Evolutionary conservation across 2,113 vertebrate genomes (phyloP).

Genomic region (Tor tambroides): DNA sequence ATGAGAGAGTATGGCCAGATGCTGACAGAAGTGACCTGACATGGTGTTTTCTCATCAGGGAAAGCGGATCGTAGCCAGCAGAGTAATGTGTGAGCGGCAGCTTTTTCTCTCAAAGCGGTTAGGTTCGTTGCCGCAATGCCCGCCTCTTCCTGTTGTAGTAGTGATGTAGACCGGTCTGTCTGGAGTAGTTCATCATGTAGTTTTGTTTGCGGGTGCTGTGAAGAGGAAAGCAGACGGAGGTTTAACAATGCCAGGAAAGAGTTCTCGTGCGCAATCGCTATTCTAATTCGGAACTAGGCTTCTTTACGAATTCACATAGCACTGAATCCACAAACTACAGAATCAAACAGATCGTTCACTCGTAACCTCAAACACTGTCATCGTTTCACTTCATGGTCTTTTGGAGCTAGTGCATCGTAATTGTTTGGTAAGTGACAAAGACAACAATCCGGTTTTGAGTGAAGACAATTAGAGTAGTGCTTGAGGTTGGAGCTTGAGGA

Average conservation of each 20-base stretch:
- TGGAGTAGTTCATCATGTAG: conserved; percentile 99
- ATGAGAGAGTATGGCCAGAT: conserved; percentile 60
- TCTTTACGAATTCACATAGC: neutral
- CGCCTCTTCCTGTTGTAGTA: conserved; percentile 98
- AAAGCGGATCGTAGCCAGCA: conserved; percentile 60
- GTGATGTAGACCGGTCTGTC: conserved; percentile 94
- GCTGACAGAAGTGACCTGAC: conserved; percentile 69
- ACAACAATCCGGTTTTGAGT: neutral
- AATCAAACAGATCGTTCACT: conserved; percentile 70
- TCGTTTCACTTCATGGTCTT: conserved; percentile 59
- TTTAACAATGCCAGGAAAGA: conserved; percentile 61
- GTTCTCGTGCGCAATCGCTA: conserved; percentile 5
- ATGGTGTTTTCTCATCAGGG: conserved; percentile 62
- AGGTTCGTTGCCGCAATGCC: conserved; percentile 89
- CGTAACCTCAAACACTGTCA: conserved; percentile 81
- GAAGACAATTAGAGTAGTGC: conserved; percentile 59
- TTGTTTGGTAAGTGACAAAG: neutral
- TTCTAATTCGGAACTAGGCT: neutral
- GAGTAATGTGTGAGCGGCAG: conserved; percentile 68
- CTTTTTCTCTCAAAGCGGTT: conserved; percentile 71
- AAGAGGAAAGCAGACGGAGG: conserved; percentile 28
- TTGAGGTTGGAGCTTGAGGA: conserved; percentile 68
- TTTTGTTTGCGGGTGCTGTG: conserved; percentile 98
- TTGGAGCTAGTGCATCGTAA: neutral
- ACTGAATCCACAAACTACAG: conserved; percentile 13